Conservation (phyloP, 2,797 vertebrate genomes). For the Tenualosa ilisha region DNA sequence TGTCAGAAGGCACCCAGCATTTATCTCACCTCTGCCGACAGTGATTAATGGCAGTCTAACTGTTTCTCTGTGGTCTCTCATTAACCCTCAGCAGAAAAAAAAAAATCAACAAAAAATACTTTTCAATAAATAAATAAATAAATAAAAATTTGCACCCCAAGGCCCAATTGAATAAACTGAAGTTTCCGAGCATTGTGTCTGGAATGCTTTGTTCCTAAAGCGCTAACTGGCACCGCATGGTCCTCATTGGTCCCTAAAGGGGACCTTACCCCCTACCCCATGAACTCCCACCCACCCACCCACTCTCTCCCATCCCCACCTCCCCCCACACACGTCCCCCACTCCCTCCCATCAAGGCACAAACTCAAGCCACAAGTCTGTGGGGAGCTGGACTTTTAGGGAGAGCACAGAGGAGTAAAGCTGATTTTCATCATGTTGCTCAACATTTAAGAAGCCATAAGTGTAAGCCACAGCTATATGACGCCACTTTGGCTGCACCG, state of each 20-base stretch:
- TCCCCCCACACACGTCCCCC: neutral
- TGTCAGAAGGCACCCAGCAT: neutral
- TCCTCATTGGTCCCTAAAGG: conserved; percentile 5
- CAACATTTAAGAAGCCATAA: neutral
- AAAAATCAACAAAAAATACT: neutral
- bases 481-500: neutral
- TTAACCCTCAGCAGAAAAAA: neutral
- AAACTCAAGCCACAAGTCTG: conserved; percentile 4
- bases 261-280: neutral
- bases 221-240: conserved; percentile 17
- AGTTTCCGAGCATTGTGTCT: conserved; percentile 66
- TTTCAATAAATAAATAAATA: conserved; percentile 7
- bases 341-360: neutral
- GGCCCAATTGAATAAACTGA: conserved; percentile 45
- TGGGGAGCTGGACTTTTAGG: neutral
- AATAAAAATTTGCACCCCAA: conserved; percentile 30
- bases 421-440: neutral
- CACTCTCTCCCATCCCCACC: neutral
- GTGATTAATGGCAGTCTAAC: neutral
- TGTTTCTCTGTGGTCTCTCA: neutral
- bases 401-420: neutral
- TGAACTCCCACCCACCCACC: neutral
- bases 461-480: neutral
- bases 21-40: neutral
- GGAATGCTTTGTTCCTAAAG: conserved; percentile 50